Percentiles rank a stretch among this genome's conserved stretches.
Evolutionary conservation across 2,888 invertebrate genomes (phyloP).

Genomic region (Julus scandinavius): DNA sequence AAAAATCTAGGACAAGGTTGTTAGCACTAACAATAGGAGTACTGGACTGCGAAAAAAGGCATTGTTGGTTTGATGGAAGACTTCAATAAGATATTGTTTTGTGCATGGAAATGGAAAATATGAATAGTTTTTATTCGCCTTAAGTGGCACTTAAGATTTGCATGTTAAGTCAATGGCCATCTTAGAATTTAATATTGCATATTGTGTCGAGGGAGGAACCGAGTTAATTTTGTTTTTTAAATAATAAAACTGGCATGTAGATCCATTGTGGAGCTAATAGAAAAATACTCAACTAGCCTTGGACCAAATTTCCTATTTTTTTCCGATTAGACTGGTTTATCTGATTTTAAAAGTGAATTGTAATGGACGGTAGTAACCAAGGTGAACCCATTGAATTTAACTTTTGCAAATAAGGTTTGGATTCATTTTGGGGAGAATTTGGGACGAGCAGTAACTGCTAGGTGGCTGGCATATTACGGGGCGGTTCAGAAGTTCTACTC

Average conservation of each 20-base stretch:
- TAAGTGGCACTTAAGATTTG: not conserved
- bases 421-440: not conserved
- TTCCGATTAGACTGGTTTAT: not conserved
- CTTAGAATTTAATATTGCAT: not conserved
- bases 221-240: conserved; percentile 15
- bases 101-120: not conserved
- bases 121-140: conserved; percentile 7
- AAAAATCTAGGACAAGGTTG: conserved; percentile 37
- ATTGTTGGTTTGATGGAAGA: not conserved
- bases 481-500: not conserved
- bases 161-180: not conserved
- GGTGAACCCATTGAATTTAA: conserved; percentile 1
- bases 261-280: not conserved
- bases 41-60: not conserved
- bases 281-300: conserved; percentile 15
- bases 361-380: not conserved
- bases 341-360: not conserved
- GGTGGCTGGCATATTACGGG: not conserved
- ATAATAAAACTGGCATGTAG: not conserved
- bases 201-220: not conserved
- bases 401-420: not conserved
- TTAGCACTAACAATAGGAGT: conserved; percentile 17
- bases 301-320: conserved; percentile 18
- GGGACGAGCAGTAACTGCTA: not conserved
- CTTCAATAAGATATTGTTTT: not conserved